Base-by-base conservation (phyloP, 2,888 invertebrate genomes). In the Plebejus anna region DNA sequence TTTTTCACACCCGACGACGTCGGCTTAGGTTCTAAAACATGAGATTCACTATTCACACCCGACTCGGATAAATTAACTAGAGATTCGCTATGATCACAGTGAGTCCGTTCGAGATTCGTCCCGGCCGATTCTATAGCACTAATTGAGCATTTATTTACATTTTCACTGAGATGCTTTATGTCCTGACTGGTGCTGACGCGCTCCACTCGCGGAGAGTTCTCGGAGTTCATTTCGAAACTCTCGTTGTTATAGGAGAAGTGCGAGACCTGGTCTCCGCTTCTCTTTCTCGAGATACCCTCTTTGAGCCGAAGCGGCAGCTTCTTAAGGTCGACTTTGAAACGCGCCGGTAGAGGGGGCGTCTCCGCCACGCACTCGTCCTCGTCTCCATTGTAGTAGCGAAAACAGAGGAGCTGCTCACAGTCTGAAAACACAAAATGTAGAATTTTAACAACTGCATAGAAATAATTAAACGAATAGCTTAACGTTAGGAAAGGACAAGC, bases 341-440 rank as follows among this genome's bases (percentile, higher is more conserved):
- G 85, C 78, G 89, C 81, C 70, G 94, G 92, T 51, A 94, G 83
- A 61, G 90, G 82, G 78, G 95, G 94, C 11, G 96, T 95, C 87
- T 96, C 95, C 79, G 96, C 96, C 80, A 95, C 92, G 85, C 95
- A 96, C 82, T 96, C 95, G 82, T 96, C 93, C 79, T 94, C 94
- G 78, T 95, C 92, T 81, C 95, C 95, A 89, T 95, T 95, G 90
- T 96, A 96, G 89, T 96, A 96, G 75, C 96, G 96, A 87, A 96
- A 96, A 86, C 96, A 96, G 81, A 96, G 92, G 80, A 96, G 91
- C 86, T 96, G 96, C 86, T 95, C 95, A 86, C 95, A 95, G 87
- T 96, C 96, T 96, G 94, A 79, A 95, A 95, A 72, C 13, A 13
- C 13, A 13, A 66, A 66, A 66, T 13, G 5, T 4, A 61, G 4